Evolutionary conservation across 1,140 invertebrate genomes (phyloP).

Genomic region (Drusus annulatus): DNA sequence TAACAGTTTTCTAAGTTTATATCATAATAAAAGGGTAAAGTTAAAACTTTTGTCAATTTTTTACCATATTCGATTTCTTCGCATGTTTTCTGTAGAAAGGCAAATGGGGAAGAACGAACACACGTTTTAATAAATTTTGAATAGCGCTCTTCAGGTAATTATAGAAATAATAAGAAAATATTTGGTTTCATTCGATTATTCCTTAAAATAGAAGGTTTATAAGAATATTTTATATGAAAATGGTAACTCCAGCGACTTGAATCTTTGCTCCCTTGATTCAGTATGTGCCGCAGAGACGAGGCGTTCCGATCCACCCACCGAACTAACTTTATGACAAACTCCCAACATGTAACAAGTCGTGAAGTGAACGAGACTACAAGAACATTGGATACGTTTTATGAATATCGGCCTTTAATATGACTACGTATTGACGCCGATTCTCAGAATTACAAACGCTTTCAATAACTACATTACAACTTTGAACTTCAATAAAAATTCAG

Average conservation of each 20-base stretch:
- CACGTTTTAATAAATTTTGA: too few species aligned
- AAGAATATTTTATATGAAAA: not conserved
- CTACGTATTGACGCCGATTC: constrained; percentile 28
- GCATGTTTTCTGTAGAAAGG: too few species aligned
- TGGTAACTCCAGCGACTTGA: not conserved
- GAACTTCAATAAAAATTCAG: not conserved
- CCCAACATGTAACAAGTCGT: constrained; percentile 50
- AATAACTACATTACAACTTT: constrained; percentile 16
- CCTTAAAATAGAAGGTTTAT: too few species aligned
- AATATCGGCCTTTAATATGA: constrained; percentile 51
- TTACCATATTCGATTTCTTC: too few species aligned
- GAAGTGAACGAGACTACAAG: constrained; percentile 17
- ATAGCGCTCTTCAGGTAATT: too few species aligned
- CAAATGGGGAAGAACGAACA: too few species aligned
- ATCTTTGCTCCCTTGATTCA: not conserved
- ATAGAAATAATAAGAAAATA: too few species aligned
- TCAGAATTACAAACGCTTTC: constrained; percentile 3
- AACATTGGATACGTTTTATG: constrained; percentile 46
- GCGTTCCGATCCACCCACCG: constrained; percentile 44
- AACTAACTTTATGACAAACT: constrained; percentile 54
- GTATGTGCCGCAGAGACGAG: constrained; percentile 33
- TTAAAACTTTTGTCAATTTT: too few species aligned
- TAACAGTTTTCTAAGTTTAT: too few species aligned
- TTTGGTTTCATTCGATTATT: too few species aligned
- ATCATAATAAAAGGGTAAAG: too few species aligned